Evolutionary conservation across 2,888 invertebrate species (phyloP), one percentile per base, ranked within the genome.

Genomic region (Drosophila atripex): DNA sequence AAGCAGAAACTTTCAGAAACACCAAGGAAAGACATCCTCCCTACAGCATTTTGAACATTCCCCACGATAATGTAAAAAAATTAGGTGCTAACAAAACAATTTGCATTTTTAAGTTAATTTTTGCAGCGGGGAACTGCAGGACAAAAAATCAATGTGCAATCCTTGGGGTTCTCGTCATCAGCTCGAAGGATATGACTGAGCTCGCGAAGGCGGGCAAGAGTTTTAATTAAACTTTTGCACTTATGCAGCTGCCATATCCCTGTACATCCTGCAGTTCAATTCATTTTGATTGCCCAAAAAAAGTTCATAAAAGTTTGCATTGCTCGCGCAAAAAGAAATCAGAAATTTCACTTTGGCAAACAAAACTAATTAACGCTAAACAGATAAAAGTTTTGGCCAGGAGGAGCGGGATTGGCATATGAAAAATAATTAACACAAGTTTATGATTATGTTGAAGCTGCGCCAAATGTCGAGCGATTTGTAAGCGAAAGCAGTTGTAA

Each of bases 1-100:
- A 52, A 18, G 63, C 50, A 38, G 23, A 58, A 68, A 68, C 35
- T 64, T 64, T 66, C 2, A 11, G 21, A 30, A 46, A 14, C 8
- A n/a, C 18, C 9, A 16, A 23, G 6, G 30, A 28, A 45, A 12
- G 32, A 35, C 35, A 14, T 32, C 16, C 58, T 59, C 56, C 64
- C 46, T 59, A 51, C 46, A 43, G 43, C 47, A 46, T 25, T 41
- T 41, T 11, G 18, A 38, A 18, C 45, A 32, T 18, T 25, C 23
- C 43, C 51, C 46, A 58, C 69, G 80, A 70, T 79, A 75, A 89
- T 89, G 75, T 75, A 65, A 63, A 83, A 71, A 90, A 88, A 90
- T 87, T 88, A 90, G 90, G 90, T 90, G 89, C 89, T 90, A 90
- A 89, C 90, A 90, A 90, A 90, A 90, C 90, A 90, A 90, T 90